Evolutionary conservation across 1,140 invertebrate species (phyloP).

Genomic region (Temnothorax curvispinosus): DNA sequence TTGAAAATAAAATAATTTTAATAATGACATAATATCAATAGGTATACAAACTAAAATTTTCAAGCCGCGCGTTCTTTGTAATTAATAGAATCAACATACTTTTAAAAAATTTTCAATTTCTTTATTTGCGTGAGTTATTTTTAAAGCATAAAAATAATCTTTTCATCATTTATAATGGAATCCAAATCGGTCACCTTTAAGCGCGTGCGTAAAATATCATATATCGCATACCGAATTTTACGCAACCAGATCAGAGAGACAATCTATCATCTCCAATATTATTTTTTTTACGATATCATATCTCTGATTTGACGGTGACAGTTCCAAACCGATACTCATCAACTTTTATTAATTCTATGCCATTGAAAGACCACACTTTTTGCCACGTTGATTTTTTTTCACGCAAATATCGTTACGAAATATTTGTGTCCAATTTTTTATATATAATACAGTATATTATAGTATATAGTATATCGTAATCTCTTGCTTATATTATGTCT

Average conservation of each 20-base stretch:
- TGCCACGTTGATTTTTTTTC: not conserved
- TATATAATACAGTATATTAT: not conserved
- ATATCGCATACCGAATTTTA: slow-evolving; percentile 18
- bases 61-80: not conserved
- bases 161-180: not conserved
- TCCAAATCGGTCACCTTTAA: slow-evolving; percentile 28
- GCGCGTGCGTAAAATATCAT: slow-evolving; percentile 19
- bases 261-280: slow-evolving; percentile 15
- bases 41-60: not conserved
- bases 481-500: not conserved
- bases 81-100: not conserved
- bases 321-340: slow-evolving; percentile 20
- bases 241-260: not conserved
- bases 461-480: too few species aligned
- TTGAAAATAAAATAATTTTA: not conserved
- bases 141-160: not conserved
- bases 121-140: not conserved
- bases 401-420: not conserved
- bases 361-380: slow-evolving; percentile 5
- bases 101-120: not conserved
- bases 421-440: not conserved
- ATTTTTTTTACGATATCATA: slow-evolving; percentile 39
- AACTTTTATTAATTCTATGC: slow-evolving; percentile 29
- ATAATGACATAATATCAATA: too few species aligned
- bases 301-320: slow-evolving; percentile 35